Evolutionary conservation across 2,113 vertebrate genomes (phyloP), one percentile per base, ranked within the genome.

Genomic region (Opisthocomus hoazin): DNA sequence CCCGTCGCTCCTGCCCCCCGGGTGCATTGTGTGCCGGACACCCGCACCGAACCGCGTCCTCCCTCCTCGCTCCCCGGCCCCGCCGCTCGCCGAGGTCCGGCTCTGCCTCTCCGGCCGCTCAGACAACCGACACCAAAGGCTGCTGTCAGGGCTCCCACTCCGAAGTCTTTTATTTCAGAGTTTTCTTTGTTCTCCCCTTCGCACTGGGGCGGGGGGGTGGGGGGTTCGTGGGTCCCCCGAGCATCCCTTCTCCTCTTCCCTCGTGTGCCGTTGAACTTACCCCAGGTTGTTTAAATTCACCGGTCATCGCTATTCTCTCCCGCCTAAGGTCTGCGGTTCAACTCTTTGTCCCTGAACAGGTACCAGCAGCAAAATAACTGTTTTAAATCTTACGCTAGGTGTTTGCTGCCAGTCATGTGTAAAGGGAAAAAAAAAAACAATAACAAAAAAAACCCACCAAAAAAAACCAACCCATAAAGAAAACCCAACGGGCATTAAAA

Each of bases 291-390:
- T 92, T 65, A 87, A 93, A 96, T 83, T 90, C 79, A 43, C 88
- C 94, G 77, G 24, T 89, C 84, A 91, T 56, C 14, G 5, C 64
- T 92, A 65, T 70, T 91, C 91, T 93, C 93, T 93, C 89, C 84
- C 70, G 61, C 86, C 87, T 36, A 68, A 76, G 81, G 70, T 96
- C 88, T 95, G 76, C 94, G 23, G 96, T 93, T 94, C 96, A 95
- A 94, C 84, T 97, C 97, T 96, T 96, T 95, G 97, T 97, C 90
- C 91, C 89, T 68, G n/a, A n/a, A 91, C 86, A 87, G 97, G 96
- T 93, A 58, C 46, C 63, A 79, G 50, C 77, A 75, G 56, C 45
- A 69, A 92, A 84, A 90, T 60, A 75, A 79, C 32, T 53, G n/a
- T 34, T 78, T 79, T 53, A 75, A 76, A 48, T 71, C 27, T 78